Conservation (phyloP, 2,888 invertebrate species). For the Stramonita haemastoma region DNA sequence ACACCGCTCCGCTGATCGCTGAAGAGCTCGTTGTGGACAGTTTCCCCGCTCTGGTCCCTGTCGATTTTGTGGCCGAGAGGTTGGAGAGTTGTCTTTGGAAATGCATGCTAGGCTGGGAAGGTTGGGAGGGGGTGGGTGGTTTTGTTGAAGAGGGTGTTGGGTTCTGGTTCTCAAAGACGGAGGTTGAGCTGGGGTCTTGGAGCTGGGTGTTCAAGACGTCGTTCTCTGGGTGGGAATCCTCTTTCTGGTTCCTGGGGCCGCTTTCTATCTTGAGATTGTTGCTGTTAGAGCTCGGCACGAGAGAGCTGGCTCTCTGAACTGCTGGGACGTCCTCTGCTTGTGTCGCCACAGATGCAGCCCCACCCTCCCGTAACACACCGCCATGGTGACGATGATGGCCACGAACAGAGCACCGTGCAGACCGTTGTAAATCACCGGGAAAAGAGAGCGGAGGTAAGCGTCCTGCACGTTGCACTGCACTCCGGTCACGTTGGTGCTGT, state of each 20-base stretch:
- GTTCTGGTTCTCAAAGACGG: too few relatives aligned
- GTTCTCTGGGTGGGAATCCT: not conserved
- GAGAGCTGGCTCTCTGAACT: not conserved
- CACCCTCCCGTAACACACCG: not conserved
- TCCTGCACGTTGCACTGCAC: conserved; percentile 11
- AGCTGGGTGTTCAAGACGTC: not conserved
- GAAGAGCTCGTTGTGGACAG: not conserved
- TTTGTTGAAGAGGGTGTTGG: not conserved
- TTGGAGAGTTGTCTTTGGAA: too few relatives aligned
- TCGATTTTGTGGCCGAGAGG: too few relatives aligned
- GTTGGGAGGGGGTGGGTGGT: not conserved
- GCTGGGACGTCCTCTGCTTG: not conserved
- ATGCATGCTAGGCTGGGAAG: too few relatives aligned
- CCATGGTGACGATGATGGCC: not conserved
- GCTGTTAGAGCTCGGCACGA: not conserved
- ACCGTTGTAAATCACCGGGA: not conserved
- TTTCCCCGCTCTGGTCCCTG: not conserved
- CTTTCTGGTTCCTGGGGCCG: not conserved
- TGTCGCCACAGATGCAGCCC: not conserved
- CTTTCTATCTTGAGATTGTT: not conserved
- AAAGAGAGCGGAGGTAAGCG: not conserved
- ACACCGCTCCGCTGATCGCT: not conserved
- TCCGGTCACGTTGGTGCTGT: not conserved
- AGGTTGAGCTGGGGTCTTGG: too few relatives aligned
- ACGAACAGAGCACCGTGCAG: not conserved